A percentile compares a stretch with the other conserved stretches of the same genome.
Conservation (phyloP, 2,113 vertebrate genomes). For the Osmerus mordax region DNA sequence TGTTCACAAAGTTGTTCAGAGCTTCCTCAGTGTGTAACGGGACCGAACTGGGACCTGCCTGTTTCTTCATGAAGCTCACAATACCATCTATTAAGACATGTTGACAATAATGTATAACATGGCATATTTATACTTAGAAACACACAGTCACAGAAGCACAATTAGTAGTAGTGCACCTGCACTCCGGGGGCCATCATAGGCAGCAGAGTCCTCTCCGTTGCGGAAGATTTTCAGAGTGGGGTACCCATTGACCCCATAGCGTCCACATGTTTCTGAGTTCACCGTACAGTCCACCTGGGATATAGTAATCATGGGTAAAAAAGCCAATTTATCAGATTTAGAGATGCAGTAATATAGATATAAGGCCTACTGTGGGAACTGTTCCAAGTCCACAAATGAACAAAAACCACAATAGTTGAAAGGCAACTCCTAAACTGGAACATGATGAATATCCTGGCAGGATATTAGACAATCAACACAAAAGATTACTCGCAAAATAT, state of each 20-base stretch:
- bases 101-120: not conserved
- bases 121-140: not conserved
- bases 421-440: not conserved
- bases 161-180: conserved; percentile 32
- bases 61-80: conserved; percentile 54
- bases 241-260: conserved; percentile 52
- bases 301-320: not conserved
- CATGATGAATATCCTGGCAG: not conserved
- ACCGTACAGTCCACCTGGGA: conserved; percentile 52
- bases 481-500: not conserved
- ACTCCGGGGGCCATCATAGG: conserved; percentile 47
- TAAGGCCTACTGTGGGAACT: not conserved
- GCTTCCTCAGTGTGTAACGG: conserved; percentile 30
- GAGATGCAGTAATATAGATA: not conserved
- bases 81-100: conserved; percentile 40
- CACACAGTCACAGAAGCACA: not conserved
- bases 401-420: not conserved
- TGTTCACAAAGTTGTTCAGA: conserved; percentile 33
- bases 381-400: not conserved
- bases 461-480: not conserved
- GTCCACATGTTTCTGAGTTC: conserved; percentile 46
- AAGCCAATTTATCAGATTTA: not conserved
- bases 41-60: conserved; percentile 45
- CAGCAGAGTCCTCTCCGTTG: conserved; percentile 39
- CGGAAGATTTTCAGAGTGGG: conserved; percentile 57